A percentile compares a stretch with the other conserved stretches of the same genome.
These are phyloP conservation scores for Isotomurus palustris DNA, from an alignment of 2,888 invertebrate species.

Conservation along the genomic window DNA sequence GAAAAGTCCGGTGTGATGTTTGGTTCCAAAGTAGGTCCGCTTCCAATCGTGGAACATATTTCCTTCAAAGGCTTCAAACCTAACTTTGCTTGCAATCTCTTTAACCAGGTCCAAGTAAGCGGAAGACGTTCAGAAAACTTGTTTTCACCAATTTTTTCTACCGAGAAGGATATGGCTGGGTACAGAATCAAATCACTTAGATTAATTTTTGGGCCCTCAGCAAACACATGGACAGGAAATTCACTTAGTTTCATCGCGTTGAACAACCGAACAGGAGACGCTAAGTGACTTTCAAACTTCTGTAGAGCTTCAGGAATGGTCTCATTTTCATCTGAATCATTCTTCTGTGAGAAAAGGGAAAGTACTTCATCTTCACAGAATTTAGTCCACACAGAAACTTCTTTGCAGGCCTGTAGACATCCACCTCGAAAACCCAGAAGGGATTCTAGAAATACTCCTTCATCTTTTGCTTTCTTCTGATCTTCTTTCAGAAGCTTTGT, in stretches of 20 bases:
- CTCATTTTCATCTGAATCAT: background rate
- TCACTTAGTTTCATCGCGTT: slow-evolving; percentile 56
- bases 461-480: background rate
- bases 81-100: slow-evolving; percentile 47
- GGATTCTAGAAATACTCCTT: slow-evolving; percentile 45
- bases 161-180: slow-evolving; percentile 63
- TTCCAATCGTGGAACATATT: too few species aligned
- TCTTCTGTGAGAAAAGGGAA: background rate
- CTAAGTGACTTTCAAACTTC: slow-evolving; percentile 77
- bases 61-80: slow-evolving; percentile 47
- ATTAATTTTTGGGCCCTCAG: slow-evolving; percentile 77
- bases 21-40: too few species aligned
- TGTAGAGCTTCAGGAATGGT: slow-evolving; percentile 65
- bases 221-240: slow-evolving; percentile 61
- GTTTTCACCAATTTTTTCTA: slow-evolving; percentile 52
- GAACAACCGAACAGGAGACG: slow-evolving; percentile 75
- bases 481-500: slow-evolving; percentile 8
- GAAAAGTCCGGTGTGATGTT: too few species aligned
- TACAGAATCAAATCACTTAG: slow-evolving; percentile 77
- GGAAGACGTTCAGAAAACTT: slow-evolving; percentile 55
- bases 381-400: slow-evolving; percentile 82
- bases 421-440: slow-evolving; percentile 73
- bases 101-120: slow-evolving; percentile 62
- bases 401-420: slow-evolving; percentile 76
- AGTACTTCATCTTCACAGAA: slow-evolving; percentile 78